phyloP scores from a whole-genome alignment of 1,140 invertebrate species.

The Neodiprion fabricii region DNA sequence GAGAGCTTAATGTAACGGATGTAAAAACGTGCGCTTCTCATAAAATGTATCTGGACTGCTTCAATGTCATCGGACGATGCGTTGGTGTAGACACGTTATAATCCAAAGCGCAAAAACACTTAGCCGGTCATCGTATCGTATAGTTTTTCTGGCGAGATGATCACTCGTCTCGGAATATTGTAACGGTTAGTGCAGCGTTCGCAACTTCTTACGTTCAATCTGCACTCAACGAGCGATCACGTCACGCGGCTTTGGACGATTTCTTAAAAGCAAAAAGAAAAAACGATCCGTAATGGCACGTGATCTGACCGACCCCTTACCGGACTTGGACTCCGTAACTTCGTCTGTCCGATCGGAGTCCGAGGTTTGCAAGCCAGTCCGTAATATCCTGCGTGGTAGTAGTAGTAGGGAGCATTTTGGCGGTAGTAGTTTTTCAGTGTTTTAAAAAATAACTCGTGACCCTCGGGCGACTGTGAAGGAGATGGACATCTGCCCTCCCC shows the following conservation, averaged over 20 bases:
- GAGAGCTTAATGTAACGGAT: no score
- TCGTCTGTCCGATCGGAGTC: not conserved
- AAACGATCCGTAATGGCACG: not conserved
- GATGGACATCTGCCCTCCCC: not conserved
- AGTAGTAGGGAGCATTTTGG: not conserved
- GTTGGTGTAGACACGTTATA: no score
- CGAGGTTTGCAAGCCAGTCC: not conserved
- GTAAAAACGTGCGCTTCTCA: not conserved
- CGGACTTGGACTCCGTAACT: constrained; percentile 3
- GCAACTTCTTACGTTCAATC: no score
- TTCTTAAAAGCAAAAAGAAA: not conserved
- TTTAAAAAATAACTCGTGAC: not conserved
- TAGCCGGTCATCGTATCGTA: no score
- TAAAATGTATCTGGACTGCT: not conserved
- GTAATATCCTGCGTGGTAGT: not conserved
- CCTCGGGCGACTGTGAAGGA: not conserved
- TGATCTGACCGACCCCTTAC: not conserved
- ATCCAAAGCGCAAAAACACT: no score
- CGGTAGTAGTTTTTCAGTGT: not conserved
- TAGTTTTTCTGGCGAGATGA: no score
- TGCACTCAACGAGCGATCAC: no score
- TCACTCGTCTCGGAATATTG: no score
- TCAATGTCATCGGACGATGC: not conserved
- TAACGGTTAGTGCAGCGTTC: no score
- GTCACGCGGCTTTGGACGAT: no score